phyloP scores from a whole-genome alignment of 2,797 vertebrate genomes.

The Sebastes elongatus region DNA sequence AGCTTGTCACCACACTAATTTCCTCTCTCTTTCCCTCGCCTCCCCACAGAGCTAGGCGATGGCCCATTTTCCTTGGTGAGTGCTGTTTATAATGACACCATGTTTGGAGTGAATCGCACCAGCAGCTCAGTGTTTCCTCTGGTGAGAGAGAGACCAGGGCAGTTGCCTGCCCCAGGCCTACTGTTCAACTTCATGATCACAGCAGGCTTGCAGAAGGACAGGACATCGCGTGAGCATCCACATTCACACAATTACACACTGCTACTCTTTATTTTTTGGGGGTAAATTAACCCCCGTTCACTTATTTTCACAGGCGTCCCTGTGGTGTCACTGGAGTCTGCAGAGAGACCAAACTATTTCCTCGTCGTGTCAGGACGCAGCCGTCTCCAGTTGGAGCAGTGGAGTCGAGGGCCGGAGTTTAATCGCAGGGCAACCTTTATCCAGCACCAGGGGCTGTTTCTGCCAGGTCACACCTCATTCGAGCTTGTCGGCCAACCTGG shows the following conservation, averaged over 20 bases:
- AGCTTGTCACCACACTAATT: slow-evolving; percentile 8
- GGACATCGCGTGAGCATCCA: slow-evolving; percentile 87
- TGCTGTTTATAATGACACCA: slow-evolving; percentile 86
- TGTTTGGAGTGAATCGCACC: slow-evolving; percentile 91
- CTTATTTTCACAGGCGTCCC: slow-evolving; percentile 81
- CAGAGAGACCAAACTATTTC: slow-evolving; percentile 97
- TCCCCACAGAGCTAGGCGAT: slow-evolving; percentile 88
- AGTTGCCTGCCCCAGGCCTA: slow-evolving; percentile 77
- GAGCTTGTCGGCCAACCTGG: slow-evolving; percentile 92
- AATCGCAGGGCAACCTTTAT: slow-evolving; percentile 89
- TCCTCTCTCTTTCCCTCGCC: slow-evolving; percentile 21
- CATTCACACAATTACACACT: background rate
- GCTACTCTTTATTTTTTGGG: background rate
- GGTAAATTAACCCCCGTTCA: background rate
- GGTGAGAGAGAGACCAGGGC: slow-evolving; percentile 78
- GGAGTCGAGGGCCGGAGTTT: slow-evolving; percentile 87
- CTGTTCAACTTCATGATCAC: slow-evolving; percentile 98
- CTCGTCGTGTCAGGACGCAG: slow-evolving; percentile 84
- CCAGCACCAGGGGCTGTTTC: slow-evolving; percentile 94
- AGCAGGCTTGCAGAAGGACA: slow-evolving; percentile 90
- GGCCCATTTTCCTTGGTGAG: slow-evolving; percentile 93
- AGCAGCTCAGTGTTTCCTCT: slow-evolving; percentile 90
- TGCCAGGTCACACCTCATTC: slow-evolving; percentile 89
- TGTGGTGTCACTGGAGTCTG: slow-evolving; percentile 93
- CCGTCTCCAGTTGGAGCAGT: slow-evolving; percentile 86